Evolutionary conservation across 2,888 invertebrate genomes (phyloP), one percentile per base, ranked within the genome.

Genomic region (Aethes cnicana): DNA sequence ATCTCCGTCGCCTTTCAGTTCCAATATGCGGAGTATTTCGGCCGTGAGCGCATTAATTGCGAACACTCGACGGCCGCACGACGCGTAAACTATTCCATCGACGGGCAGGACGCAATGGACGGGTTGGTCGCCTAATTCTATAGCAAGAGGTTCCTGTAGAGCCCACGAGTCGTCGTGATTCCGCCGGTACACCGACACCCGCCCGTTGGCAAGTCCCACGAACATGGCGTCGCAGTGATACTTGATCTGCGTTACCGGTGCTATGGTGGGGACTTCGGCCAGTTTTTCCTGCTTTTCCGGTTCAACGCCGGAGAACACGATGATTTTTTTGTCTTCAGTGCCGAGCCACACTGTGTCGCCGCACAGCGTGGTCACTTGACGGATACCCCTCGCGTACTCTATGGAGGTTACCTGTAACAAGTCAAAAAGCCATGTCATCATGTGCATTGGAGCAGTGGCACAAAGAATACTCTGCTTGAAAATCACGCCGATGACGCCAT

Each of bases 331-430:
- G 64, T 95, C 95, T 62, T 95, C 95, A 5, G 97, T 97, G 47
- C 96, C 97, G 91, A 98, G 94, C 97, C 98, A 98, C n/a, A 98
- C 95, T 39, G 95, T 93, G 83, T 96, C 95, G 59, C 90, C 90
- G 63, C 83, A 79, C 61, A 85, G 78, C 37, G 83, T 83, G 68
- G 78, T 84, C 71, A 80, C 84, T 77, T 88, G 87, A 65, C 77
- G 90, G 65, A 89, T 63, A 26, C 96, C 95, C 72, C 95, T 95
- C 4, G 96, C 94, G 69, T 95, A 95, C 74, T 97, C 96, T 91
- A 97, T 93, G 3, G 96, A 93, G 28, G 95, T 95, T 33, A 96
- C 91, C 90, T 90, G 74, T 0, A 54, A 69, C 25, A 35, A 39
- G 17, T 7, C 4, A 14, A 16, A 16, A 23, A 35, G 26, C 5